These are phyloP conservation scores for Nibea coibor DNA, from an alignment of 2,113 vertebrate species.

Conservation along the genomic window DNA sequence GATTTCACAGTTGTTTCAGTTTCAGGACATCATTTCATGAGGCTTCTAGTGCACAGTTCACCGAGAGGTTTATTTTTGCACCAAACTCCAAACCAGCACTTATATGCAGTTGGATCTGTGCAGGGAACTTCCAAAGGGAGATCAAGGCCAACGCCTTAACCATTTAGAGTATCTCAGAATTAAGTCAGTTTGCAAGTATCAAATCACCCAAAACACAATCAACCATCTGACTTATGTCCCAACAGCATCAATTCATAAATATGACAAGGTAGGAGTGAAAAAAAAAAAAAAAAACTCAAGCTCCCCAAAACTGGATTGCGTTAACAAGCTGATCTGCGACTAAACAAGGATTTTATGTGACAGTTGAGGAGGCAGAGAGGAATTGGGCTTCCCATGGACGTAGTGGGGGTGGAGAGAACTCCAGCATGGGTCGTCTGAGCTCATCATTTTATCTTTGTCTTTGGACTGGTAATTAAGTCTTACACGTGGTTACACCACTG, in stretches of 20 bases:
- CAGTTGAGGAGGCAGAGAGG: neutral
- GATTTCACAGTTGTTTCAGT: neutral
- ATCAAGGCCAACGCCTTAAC: neutral
- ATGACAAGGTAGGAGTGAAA: neutral
- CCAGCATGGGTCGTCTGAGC: conserved; percentile 2
- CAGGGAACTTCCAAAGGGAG: conserved; percentile 27
- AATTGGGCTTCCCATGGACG: neutral
- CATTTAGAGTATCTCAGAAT: neutral
- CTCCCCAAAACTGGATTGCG: neutral
- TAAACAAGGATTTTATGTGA: neutral
- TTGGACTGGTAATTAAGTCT: too few species aligned
- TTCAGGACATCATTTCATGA: neutral
- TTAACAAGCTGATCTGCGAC: neutral
- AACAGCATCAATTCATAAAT: too few species aligned
- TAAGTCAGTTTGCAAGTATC: neutral
- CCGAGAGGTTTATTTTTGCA: conserved; percentile 18
- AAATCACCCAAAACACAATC: neutral
- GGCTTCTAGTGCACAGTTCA: neutral
- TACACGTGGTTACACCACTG: too few species aligned
- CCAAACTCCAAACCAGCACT: conserved; percentile 8
- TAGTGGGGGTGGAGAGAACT: neutral
- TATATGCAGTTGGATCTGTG: neutral
- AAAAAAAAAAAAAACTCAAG: too few species aligned
- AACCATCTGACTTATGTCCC: neutral
- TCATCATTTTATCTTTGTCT: conserved; percentile 15